Evolutionary conservation across 2,888 invertebrate genomes (phyloP).

Genomic region (Abrostola triplasia): DNA sequence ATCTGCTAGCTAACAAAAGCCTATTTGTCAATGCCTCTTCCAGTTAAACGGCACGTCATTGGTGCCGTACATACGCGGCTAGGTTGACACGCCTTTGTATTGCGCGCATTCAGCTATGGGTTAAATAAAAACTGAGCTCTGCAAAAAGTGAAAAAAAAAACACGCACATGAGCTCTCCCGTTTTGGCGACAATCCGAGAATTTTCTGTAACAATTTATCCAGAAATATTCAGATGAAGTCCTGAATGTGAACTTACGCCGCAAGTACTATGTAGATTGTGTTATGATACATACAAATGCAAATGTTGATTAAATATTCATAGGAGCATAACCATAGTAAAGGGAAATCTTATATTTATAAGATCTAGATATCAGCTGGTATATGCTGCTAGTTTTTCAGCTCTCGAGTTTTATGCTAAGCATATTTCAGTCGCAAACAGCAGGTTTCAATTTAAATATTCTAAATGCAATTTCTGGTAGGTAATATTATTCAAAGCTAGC

Average conservation of each 20-base stretch:
- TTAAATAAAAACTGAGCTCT: constrained; percentile 76
- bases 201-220: constrained; percentile 47
- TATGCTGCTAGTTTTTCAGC: neutral
- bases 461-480: constrained; percentile 35
- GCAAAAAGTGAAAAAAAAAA: constrained; percentile 67
- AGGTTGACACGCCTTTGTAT: constrained; percentile 78
- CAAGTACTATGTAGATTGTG: constrained; percentile 7
- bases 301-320: constrained; percentile 29
- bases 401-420: constrained; percentile 19
- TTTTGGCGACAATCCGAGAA: constrained; percentile 58
- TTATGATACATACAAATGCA: constrained; percentile 12
- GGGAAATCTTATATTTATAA: constrained; percentile 15
- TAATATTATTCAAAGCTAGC: constrained; percentile 48
- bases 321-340: constrained; percentile 12
- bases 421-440: constrained; percentile 31
- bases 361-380: neutral
- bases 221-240: constrained; percentile 42
- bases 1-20: constrained; percentile 22
- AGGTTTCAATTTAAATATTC: constrained; percentile 31
- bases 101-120: constrained; percentile 74
- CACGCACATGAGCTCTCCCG: constrained; percentile 53
- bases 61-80: constrained; percentile 53
- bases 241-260: constrained; percentile 19
- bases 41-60: constrained; percentile 43
- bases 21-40: constrained; percentile 46